These are phyloP conservation scores for Leptobrachium leishanense DNA, from an alignment of 2,113 vertebrate genomes.

Conservation along the genomic window DNA sequence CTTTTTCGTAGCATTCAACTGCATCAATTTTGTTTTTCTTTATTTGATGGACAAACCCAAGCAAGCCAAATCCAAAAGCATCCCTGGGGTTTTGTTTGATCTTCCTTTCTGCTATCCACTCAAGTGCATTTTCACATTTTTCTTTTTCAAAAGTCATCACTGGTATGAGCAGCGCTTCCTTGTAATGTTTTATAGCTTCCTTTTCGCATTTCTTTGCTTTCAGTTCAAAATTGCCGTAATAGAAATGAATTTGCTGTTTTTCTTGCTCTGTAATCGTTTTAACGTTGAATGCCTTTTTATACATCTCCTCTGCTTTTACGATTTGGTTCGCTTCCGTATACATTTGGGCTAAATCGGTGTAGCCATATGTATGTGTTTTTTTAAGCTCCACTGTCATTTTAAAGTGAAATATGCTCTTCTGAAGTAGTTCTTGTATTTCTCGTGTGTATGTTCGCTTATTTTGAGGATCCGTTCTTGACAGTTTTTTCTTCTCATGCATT, in stretches of 20 bases:
- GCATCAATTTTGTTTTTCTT: conserved; percentile 52
- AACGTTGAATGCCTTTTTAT: conserved; percentile 57
- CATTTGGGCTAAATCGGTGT: too few species aligned
- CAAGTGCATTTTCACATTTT: conserved; percentile 46
- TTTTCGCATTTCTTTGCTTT: conserved; percentile 55
- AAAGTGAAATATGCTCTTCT: too few species aligned
- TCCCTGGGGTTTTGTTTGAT: conserved; percentile 35
- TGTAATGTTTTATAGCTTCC: conserved; percentile 65
- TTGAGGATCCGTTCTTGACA: too few species aligned
- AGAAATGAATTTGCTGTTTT: conserved; percentile 58
- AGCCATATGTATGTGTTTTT: too few species aligned
- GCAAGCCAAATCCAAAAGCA: conserved; percentile 53
- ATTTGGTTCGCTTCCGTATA: conserved; percentile 53
- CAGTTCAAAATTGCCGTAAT: conserved; percentile 64
- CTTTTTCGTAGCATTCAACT: conserved; percentile 59
- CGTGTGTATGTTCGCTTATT: too few species aligned
- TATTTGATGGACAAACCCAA: conserved; percentile 56
- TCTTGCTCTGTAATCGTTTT: conserved; percentile 49
- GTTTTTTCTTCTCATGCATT: too few species aligned
- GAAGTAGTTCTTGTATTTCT: too few species aligned
- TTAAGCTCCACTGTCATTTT: too few species aligned
- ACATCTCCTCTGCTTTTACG: conserved; percentile 63
- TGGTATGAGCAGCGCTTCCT: conserved; percentile 63
- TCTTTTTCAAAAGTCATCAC: conserved; percentile 14
- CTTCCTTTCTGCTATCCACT: conserved; percentile 55